These are phyloP conservation scores for Coregonus clupeaformis DNA, from an alignment of 2,113 vertebrate species.

Conservation along the genomic window DNA sequence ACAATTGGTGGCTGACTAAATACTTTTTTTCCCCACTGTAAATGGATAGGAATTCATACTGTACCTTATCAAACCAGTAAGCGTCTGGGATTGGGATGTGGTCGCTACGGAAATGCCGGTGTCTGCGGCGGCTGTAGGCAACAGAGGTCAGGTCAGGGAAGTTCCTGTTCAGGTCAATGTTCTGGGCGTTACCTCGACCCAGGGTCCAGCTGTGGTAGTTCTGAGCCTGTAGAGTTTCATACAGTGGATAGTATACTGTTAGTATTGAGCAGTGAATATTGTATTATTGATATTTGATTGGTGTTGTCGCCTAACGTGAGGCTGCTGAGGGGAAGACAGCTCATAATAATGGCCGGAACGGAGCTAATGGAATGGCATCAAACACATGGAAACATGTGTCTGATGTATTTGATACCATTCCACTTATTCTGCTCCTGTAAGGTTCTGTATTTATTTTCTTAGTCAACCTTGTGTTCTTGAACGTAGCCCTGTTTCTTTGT, in stretches of 20 bases:
- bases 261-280: no score
- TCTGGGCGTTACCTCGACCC: slow-evolving; percentile 89
- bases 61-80: slow-evolving; percentile 97
- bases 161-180: slow-evolving; percentile 92
- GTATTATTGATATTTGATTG: background rate
- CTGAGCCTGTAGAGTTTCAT: slow-evolving; percentile 65
- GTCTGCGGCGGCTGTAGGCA: slow-evolving; percentile 76
- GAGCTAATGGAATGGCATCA: no score
- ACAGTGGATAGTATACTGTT: background rate
- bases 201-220: slow-evolving; percentile 78
- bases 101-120: slow-evolving; percentile 73
- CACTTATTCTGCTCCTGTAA: no score
- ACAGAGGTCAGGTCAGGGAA: slow-evolving; percentile 91
- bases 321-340: no score
- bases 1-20: no score
- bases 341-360: no score
- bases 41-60: slow-evolving; percentile 27
- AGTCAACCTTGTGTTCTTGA: no score
- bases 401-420: no score
- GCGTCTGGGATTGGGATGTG: slow-evolving; percentile 89
- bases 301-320: background rate
- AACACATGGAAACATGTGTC: no score
- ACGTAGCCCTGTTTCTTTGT: no score
- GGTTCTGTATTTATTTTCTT: no score
- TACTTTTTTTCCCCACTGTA: no score